phyloP scores from a whole-genome alignment of 2,113 vertebrate genomes.

The Oncorhynchus nerka region DNA sequence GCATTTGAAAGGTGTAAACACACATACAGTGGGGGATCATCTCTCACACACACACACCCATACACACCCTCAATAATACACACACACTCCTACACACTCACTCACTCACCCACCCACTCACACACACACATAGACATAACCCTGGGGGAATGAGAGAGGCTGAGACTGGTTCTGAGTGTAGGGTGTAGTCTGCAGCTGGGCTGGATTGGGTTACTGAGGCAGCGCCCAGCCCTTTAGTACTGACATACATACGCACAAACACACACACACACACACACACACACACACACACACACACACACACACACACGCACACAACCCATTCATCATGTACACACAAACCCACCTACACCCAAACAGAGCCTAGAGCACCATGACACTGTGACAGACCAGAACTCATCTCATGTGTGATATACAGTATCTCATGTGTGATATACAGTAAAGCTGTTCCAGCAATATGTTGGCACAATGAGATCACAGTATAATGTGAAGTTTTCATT shows the following conservation, averaged over 20 bases:
- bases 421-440: neutral
- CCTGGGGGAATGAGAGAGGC: neutral
- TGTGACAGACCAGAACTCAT: neutral
- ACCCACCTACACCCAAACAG: too few relatives aligned
- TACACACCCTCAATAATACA: neutral
- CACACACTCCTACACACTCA: too few relatives aligned
- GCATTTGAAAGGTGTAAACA: neutral
- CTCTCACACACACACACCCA: neutral
- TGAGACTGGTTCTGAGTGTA: conserved; percentile 3
- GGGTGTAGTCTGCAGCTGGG: conserved; percentile 15
- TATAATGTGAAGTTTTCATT: too few relatives aligned
- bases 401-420: neutral
- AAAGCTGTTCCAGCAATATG: neutral
- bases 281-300: neutral
- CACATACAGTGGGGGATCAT: neutral
- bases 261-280: conserved; percentile 2
- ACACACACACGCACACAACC: neutral
- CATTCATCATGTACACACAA: neutral
- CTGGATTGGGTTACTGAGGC: conserved; percentile 12
- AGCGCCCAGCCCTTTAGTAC: neutral
- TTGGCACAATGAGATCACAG: neutral
- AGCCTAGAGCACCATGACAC: too few relatives aligned
- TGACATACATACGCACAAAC: neutral
- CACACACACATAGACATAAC: neutral
- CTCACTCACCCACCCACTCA: neutral